Evolutionary conservation across 1,140 invertebrate species (phyloP).

Genomic region (Cyclina sinensis): DNA sequence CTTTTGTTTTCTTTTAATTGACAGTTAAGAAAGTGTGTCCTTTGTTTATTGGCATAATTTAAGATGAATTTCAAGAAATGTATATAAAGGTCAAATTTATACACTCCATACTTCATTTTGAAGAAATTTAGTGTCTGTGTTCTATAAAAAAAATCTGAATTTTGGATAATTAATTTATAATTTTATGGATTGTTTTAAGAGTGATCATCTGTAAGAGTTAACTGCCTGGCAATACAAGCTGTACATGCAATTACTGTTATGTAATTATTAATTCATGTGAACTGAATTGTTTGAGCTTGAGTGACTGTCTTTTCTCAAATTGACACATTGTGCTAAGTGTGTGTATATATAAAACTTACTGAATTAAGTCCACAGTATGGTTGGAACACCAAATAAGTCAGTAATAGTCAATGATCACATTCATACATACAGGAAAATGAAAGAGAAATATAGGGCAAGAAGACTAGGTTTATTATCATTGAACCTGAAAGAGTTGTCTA

Average conservation of each 20-base stretch:
- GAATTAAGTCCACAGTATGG: neutral
- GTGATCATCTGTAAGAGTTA: too few relatives aligned
- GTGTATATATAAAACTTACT: slow-evolving; percentile 3
- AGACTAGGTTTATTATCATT: neutral
- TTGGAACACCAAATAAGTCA: slow-evolving; percentile 32
- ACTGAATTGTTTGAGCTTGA: neutral
- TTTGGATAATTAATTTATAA: neutral
- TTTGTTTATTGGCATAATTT: slow-evolving; percentile 28
- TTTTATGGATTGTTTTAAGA: neutral
- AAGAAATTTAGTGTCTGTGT: neutral
- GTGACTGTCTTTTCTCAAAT: neutral
- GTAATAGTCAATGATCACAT: neutral
- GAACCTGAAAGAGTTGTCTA: slow-evolving; percentile 24
- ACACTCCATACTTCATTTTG: neutral
- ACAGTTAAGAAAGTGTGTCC: slow-evolving; percentile 25
- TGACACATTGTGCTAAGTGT: neutral
- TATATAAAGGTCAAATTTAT: slow-evolving; percentile 15
- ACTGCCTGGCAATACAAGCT: too few relatives aligned
- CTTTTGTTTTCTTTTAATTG: slow-evolving; percentile 53
- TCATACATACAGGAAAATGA: slow-evolving; percentile 7
- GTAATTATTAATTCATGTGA: too few relatives aligned
- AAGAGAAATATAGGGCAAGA: slow-evolving; percentile 20
- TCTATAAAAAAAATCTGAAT: neutral
- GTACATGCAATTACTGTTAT: too few relatives aligned
- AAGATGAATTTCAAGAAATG: neutral